Evolutionary conservation across 1,140 invertebrate species (phyloP), one percentile per base, ranked within the genome.

Genomic region (Ceratina japonica): DNA sequence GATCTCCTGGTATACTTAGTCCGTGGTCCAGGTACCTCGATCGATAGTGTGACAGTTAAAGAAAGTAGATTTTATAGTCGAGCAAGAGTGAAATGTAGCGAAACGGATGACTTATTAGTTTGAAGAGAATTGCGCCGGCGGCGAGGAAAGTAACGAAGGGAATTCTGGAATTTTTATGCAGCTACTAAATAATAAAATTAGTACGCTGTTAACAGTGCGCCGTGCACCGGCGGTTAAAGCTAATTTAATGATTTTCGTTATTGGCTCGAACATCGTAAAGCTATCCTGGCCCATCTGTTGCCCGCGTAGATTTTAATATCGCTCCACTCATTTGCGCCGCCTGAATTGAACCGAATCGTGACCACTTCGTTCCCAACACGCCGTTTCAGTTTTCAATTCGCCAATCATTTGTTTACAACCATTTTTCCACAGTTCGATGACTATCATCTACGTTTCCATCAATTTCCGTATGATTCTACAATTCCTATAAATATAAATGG

Each of bases 241-340:
- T 91, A 91, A 91, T 91, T 91, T 91, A 90, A 91, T 89, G 90
- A 91, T 91, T 91, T 91, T 88, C 91, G 87, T 91, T 91, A 91
- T 91, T 91, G 87, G 89, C 80, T 80, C 76, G 78, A 80, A 62
- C 80, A 78, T 84, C 88, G 86, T 91, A 91, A 91, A 91, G 84
- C 90, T 91, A 90, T 91, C 90, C 68, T 68, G 66, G 84, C 85
- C 90, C 90, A 91, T 91, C 90, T 91, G 91, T 91, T 91, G 87
- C 90, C 89, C 74, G 76, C 89, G 89, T 91, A 90, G 90, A 91
- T 91, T 91, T 91, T 91, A 91, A 91, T 91, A 91, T 87, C 86
- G 83, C 83, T 81, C 80, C 84, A 66, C 75, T 84, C 80, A 78
- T 78, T 78, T 78, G 69, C 59, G 49, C 75, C 49, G 27, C 59